Base-by-base conservation (phyloP, 2,888 invertebrate genomes). In the Eupeodes luniger region DNA sequence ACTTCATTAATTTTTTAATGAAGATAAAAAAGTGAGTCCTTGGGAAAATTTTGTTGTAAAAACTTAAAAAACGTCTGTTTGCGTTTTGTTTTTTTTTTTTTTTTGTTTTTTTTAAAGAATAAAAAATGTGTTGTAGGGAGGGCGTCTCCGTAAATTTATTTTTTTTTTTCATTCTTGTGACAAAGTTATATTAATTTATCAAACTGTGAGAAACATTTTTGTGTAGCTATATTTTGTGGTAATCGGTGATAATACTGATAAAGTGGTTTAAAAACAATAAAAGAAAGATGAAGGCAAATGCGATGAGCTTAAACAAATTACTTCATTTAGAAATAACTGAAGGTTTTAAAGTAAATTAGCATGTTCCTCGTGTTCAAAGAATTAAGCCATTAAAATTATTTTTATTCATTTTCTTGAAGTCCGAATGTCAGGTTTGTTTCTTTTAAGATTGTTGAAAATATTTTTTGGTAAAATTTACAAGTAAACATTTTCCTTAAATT, bases 1-100 rank as follows among this genome's bases (percentile, higher is more conserved):
- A 67, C 72, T 72, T 83, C 66, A 78, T 79, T 83, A 74, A 79
- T 59, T 83, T 57, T 40, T 67, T 61, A 74, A 78, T 74, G 59
- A 74, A 72, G 78, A 78, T 36, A 47, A 78, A 78, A 66, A 40
- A 27, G 2, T 9, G 83, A 79, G 57, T 53, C 40, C 67, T 79
- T 11, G 44, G 40, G 47, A 74, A 67, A 66, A 61, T 27, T 59
- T 77, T 76, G 70, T 72, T 47, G 47, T 47, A 47, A 74, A 83
- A 74, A 83, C 66, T 44, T 74, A 53, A 11, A 40, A 67, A 74
- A 67, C 49, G 40, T 47, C 36, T 34, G 53, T 72, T 64, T 36
- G 53, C 34, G 47, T 69, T 74, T 61, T 40, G 40, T 40, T 61
- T 47, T 6, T 36, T 12, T 10, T 19, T 55, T 12, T 70, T 40